These are phyloP conservation scores for Chlorocebus sabaeus DNA, from an alignment of 2,113 vertebrate genomes.

Conservation along the genomic window DNA sequence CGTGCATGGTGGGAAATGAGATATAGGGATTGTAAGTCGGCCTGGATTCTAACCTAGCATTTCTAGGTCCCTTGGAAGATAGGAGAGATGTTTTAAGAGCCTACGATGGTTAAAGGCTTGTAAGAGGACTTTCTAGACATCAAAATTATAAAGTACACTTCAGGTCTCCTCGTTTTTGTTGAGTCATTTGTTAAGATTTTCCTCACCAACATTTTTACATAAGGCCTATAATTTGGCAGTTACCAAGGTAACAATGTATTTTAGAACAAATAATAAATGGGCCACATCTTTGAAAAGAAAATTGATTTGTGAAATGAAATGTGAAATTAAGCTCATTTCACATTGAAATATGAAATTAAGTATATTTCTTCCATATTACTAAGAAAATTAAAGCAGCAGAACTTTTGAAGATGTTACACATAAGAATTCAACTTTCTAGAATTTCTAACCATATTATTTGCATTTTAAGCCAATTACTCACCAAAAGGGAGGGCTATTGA, in stretches of 20 bases:
- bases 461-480: not conserved
- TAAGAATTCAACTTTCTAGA: slow-evolving; percentile 4
- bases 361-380: not conserved
- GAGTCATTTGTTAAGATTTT: not conserved
- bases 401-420: not conserved
- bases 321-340: not conserved
- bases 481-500: not conserved
- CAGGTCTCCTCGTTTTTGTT: not conserved
- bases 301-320: slow-evolving; percentile 31
- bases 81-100: not conserved
- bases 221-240: not conserved
- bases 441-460: not conserved
- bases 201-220: not conserved
- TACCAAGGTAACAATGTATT: not conserved
- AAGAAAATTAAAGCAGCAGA: not conserved
- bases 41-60: not conserved
- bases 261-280: slow-evolving; percentile 7
- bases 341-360: not conserved
- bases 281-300: slow-evolving; percentile 27
- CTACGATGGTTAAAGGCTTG: not conserved
- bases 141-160: not conserved
- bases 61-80: not conserved
- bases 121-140: not conserved
- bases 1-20: not conserved
- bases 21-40: not conserved